These are phyloP conservation scores for Poeciliopsis turneri DNA, from an alignment of 2,797 vertebrate species.

Conservation along the genomic window DNA sequence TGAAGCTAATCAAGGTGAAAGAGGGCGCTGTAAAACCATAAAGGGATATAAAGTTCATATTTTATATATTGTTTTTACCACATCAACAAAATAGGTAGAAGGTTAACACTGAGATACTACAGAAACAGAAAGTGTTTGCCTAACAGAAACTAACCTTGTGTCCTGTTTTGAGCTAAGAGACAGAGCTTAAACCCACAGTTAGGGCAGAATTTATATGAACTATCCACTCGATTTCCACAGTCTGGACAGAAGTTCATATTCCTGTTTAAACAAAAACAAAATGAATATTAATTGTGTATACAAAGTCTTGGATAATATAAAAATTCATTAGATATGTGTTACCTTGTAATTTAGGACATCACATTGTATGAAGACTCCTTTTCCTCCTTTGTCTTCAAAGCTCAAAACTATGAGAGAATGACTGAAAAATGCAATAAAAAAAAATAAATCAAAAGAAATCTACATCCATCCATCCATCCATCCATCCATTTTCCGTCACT, in stretches of 20 bases:
- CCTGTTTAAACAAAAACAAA: conserved; percentile 24
- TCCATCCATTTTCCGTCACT: too few relatives aligned
- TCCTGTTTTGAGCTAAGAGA: not conserved
- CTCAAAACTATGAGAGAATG: fast-evolving
- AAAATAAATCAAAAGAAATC: not conserved
- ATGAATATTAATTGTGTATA: not conserved
- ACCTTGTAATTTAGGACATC: not conserved
- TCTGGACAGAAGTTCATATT: conserved; percentile 36
- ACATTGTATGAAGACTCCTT: not conserved
- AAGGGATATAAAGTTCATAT: not conserved
- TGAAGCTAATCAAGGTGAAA: not conserved
- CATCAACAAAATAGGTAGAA: not conserved
- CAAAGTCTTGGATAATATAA: not conserved
- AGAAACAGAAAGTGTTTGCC: not conserved
- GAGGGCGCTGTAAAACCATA: not conserved
- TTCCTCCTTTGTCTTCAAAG: not conserved
- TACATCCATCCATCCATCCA: too few relatives aligned
- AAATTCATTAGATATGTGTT: not conserved
- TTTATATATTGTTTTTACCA: not conserved
- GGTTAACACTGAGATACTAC: not conserved
- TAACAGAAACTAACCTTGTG: conserved; percentile 19
- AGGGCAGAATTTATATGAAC: conserved; percentile 27
- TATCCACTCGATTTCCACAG: conserved; percentile 16
- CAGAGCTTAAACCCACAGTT: conserved; percentile 25
- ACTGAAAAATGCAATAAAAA: not conserved